Evolutionary conservation across 2,888 invertebrate species (phyloP).

Genomic region (Macrosiphum euphorbiae): DNA sequence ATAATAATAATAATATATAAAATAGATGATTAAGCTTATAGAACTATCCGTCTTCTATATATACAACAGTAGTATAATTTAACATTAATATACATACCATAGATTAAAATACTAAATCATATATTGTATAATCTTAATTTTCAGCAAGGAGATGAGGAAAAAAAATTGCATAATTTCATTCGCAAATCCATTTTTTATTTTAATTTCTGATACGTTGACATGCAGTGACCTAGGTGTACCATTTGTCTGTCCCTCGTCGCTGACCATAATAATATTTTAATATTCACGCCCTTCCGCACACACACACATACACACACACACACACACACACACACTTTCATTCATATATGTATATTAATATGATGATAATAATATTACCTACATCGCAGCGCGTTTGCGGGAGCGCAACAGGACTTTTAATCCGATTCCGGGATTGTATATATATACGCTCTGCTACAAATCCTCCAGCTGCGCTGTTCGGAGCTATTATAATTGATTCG

Average conservation of each 20-base stretch:
- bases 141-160: neutral
- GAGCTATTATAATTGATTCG: slow-evolving; percentile 60
- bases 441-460: neutral
- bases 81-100: too few species aligned
- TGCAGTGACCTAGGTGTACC: neutral
- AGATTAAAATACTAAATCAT: too few species aligned
- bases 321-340: neutral
- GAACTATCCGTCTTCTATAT: neutral
- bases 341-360: neutral
- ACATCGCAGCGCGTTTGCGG: neutral
- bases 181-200: neutral
- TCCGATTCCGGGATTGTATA: slow-evolving; percentile 32
- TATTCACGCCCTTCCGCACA: neutral
- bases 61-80: neutral
- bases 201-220: neutral
- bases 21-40: neutral
- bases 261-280: neutral
- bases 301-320: neutral
- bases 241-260: neutral
- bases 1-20: neutral
- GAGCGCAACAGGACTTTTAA: slow-evolving; percentile 56
- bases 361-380: neutral
- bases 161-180: neutral
- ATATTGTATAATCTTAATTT: neutral
- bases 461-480: neutral